Base-by-base conservation (phyloP, 1,140 invertebrate genomes). In the Drosophila ananassae region DNA sequence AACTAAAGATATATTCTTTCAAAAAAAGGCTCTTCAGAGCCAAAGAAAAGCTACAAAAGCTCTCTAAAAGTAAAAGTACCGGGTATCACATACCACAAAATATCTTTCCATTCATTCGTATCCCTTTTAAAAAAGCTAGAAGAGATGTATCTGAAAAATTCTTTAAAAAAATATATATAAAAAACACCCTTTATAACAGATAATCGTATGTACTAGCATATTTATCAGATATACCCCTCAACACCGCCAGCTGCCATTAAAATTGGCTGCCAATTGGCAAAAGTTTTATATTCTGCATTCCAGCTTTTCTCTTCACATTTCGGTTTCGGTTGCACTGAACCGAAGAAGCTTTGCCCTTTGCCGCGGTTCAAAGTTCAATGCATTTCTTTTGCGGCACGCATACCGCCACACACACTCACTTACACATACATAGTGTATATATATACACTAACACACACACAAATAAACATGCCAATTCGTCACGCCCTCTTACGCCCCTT, bases 251-350 rank as follows among this genome's bases (percentile, higher is more conserved):
- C 30, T 37, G 25, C 73, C 73, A 77, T 77, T 77, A 77, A 77
- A 77, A 77, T 68, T 76, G 73, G 73, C 73, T 77, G 73, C 73
- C 73, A 77, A 77, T 77, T 77, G 73, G 73, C 63, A 77, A 52
- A 69, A 76, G 54, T 60, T 76, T 73, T 73, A 24, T 64, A 34
- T 24, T 34, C 22, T 8, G 34, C 51, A 73, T 47, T 73, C 44
- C 44, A 30, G 21, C 48, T 30, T 54, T 46, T 51, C 68, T 41
- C 28, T n/a, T n/a, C 21, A 30, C 21, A 30, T 55, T 63, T 71
- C 28, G 22, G 13, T 24, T 41, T 48, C 24, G 24, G 8, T 32
- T 22, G 24, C 50, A 34, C 41, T 46, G 25, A 22, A 10, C 37
- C 17, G 17, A 1, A 17, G 34, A 51, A 25, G 60, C 34, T 61